phyloP scores from a whole-genome alignment of 2,888 invertebrate genomes.

The Eristalinus aeneus region DNA sequence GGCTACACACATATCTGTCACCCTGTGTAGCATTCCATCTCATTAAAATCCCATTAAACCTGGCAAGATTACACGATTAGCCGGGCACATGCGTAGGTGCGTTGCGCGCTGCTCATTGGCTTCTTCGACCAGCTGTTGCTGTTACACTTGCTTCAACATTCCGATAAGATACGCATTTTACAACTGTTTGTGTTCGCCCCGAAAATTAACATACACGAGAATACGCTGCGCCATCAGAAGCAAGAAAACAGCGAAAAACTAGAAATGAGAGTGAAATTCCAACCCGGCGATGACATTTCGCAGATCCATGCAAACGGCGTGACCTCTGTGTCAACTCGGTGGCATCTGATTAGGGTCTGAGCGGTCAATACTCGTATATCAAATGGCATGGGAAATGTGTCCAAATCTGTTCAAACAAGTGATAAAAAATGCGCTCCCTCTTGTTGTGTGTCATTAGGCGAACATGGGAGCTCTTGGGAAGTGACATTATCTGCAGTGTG shows the following conservation, averaged over 20 bases:
- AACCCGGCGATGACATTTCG: background rate
- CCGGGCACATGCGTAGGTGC: background rate
- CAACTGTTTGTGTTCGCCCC: background rate
- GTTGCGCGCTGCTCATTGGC: background rate
- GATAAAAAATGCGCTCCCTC: conserved; percentile 29
- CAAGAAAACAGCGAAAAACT: background rate
- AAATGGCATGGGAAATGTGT: conserved; percentile 48
- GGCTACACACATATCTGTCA: background rate
- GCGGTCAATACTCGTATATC: conserved; percentile 28
- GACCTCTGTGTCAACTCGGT: background rate
- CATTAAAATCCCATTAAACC: background rate
- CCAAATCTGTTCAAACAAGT: conserved; percentile 56
- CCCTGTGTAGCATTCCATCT: background rate
- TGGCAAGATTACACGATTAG: background rate
- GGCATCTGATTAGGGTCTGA: conserved; percentile 47
- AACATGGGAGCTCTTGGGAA: background rate
- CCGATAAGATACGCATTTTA: conserved; percentile 19
- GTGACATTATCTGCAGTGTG: conserved; percentile 52
- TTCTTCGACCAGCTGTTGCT: background rate
- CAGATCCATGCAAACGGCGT: background rate
- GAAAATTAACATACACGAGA: background rate
- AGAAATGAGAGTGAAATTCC: conserved; percentile 5
- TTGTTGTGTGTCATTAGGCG: conserved; percentile 23
- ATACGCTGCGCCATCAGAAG: background rate
- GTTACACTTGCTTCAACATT: conserved; percentile 23